Percentiles rank a stretch among this genome's conserved stretches.
phyloP scores from a whole-genome alignment of 2,888 invertebrate species.

The Eupelmus urozonus region DNA sequence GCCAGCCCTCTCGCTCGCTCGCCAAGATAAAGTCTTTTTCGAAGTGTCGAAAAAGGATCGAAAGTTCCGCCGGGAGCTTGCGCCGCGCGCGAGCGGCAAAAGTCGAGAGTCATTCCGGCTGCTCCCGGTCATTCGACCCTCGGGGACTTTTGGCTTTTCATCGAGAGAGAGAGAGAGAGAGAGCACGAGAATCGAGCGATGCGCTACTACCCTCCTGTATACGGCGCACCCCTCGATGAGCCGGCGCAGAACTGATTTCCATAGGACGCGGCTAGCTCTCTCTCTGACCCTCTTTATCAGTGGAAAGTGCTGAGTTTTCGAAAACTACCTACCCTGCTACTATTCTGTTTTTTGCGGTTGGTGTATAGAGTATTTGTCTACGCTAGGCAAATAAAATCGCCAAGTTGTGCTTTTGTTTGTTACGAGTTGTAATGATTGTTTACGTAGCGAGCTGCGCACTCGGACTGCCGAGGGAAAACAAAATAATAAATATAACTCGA shows the following conservation, averaged over 20 bases:
- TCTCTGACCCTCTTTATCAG: conserved; percentile 36
- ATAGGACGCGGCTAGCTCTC: not conserved
- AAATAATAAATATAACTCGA: too few species aligned
- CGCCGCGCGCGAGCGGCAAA: too few species aligned
- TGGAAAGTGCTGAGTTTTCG: conserved; percentile 20
- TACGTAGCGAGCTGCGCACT: too few species aligned
- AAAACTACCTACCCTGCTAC: too few species aligned
- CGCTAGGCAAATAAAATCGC: conserved; percentile 10
- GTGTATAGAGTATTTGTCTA: conserved; percentile 40
- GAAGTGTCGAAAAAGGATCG: conserved; percentile 60
- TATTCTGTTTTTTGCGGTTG: not conserved
- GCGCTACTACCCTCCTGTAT: too few species aligned
- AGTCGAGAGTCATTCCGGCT: conserved; percentile 62
- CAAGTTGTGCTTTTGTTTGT: not conserved
- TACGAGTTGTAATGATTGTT: not conserved
- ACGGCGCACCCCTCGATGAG: conserved; percentile 29
- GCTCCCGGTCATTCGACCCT: conserved; percentile 53
- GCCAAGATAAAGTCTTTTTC: conserved; percentile 51
- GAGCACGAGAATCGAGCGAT: conserved; percentile 6
- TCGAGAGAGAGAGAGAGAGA: not conserved
- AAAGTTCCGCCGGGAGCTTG: conserved; percentile 57
- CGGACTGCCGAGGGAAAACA: not conserved
- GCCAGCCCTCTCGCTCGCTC: not conserved
- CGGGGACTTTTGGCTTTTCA: conserved; percentile 40
- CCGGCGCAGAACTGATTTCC: conserved; percentile 57